Evolutionary conservation across 2,888 invertebrate species (phyloP).

Genomic region (Parnassius glacialis): DNA sequence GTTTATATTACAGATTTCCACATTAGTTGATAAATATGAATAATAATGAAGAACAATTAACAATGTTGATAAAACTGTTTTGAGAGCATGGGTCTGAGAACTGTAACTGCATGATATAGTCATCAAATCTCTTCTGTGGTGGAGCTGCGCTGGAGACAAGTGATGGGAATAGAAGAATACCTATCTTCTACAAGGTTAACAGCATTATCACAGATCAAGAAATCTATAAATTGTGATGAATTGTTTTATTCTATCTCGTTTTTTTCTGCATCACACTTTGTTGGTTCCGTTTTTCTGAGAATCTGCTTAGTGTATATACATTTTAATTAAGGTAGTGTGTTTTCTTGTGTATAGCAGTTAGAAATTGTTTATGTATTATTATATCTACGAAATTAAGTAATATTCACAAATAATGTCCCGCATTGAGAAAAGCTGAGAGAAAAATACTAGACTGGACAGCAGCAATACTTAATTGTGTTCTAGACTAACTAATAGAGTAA

Average conservation of each 20-base stretch:
- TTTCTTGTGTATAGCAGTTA: background rate
- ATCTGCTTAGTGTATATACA: background rate
- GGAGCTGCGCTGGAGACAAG: background rate
- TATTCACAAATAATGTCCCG: background rate
- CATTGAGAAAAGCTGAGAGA: too few species aligned
- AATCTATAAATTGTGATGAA: background rate
- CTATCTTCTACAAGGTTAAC: background rate
- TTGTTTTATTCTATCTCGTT: too few species aligned
- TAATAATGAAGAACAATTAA: conserved; percentile 2
- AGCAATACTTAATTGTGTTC: too few species aligned
- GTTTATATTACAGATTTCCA: conserved; percentile 7
- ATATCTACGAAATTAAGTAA: background rate
- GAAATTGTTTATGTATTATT: conserved; percentile 7
- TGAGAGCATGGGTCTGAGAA: conserved; percentile 19
- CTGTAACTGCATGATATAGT: background rate
- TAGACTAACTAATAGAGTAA: too few species aligned
- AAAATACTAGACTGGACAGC: too few species aligned
- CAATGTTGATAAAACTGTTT: conserved; percentile 6
- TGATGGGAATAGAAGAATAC: background rate
- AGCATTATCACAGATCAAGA: background rate
- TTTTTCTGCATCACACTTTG: too few species aligned
- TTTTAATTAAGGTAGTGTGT: background rate
- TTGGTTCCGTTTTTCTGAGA: too few species aligned
- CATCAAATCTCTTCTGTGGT: background rate
- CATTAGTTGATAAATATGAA: conserved; percentile 5